These are phyloP conservation scores for Scortum barcoo DNA, from an alignment of 2,113 vertebrate genomes.

Conservation along the genomic window DNA sequence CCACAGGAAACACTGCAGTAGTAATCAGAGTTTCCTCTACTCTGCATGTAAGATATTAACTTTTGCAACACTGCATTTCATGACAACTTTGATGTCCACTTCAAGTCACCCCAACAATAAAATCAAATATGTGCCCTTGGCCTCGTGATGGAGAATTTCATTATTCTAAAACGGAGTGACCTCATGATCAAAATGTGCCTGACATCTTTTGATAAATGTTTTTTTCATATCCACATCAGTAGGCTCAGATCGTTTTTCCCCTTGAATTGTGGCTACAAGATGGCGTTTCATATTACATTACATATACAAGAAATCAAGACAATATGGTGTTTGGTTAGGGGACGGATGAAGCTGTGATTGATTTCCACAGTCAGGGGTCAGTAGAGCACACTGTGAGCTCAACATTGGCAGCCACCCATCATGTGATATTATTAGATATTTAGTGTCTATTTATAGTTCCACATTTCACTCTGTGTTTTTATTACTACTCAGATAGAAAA, in stretches of 20 bases:
- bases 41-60: too few relatives aligned
- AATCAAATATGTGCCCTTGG: too few relatives aligned
- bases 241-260: background rate
- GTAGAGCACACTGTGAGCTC: slow-evolving; percentile 53
- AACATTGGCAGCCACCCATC: slow-evolving; percentile 38
- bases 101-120: too few relatives aligned
- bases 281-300: background rate
- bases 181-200: slow-evolving; percentile 1
- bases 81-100: too few relatives aligned
- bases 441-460: slow-evolving; percentile 66
- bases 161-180: slow-evolving; percentile 10
- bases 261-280: slow-evolving; percentile 1
- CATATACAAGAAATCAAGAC: slow-evolving; percentile 20
- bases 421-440: slow-evolving; percentile 63
- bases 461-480: slow-evolving; percentile 34
- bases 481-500: slow-evolving; percentile 38
- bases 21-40: too few relatives aligned
- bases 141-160: background rate
- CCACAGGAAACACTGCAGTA: too few relatives aligned
- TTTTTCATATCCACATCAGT: slow-evolving; percentile 4
- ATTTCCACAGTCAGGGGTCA: slow-evolving; percentile 56
- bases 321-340: slow-evolving; percentile 23
- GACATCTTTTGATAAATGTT: background rate
- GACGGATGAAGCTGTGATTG: slow-evolving; percentile 14
- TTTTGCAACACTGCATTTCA: too few relatives aligned